phyloP scores from a whole-genome alignment of 2,113 vertebrate genomes.

The Oreotrochilus melanogaster region DNA sequence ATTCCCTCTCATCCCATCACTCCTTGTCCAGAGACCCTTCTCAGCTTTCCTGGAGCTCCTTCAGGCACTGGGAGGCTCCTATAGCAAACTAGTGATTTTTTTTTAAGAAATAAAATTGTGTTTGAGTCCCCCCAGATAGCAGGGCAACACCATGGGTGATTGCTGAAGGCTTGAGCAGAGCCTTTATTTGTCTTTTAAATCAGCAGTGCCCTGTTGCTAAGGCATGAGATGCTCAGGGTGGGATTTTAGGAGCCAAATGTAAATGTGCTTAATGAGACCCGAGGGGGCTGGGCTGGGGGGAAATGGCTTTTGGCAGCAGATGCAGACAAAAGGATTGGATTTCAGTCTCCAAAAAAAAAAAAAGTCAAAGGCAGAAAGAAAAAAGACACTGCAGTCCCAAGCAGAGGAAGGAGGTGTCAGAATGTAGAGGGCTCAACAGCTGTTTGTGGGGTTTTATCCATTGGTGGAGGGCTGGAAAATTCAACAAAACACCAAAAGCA shows the following conservation, averaged over 20 bases:
- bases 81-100: background rate
- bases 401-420: constrained; percentile 63
- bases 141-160: background rate
- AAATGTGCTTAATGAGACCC: constrained; percentile 85
- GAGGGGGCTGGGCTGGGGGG: constrained; percentile 70
- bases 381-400: constrained; percentile 50
- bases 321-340: constrained; percentile 83
- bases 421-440: constrained; percentile 71
- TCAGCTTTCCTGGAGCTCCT: too few relatives aligned
- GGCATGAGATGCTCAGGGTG: constrained; percentile 77
- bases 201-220: constrained; percentile 45
- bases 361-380: constrained; percentile 76
- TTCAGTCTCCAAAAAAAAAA: constrained; percentile 77
- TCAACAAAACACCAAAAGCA: background rate
- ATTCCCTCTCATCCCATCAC: too few relatives aligned
- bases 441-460: constrained; percentile 57
- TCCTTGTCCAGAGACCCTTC: too few relatives aligned
- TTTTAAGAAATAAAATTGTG: background rate
- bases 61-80: too few relatives aligned
- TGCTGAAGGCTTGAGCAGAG: constrained; percentile 33
- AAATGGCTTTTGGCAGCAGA: constrained; percentile 82
- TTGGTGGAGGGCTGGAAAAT: constrained; percentile 57
- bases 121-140: background rate
- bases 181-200: too few relatives aligned
- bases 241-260: constrained; percentile 83